These are phyloP conservation scores for Drosophila algonquin DNA, from an alignment of 2,888 invertebrate genomes.

Conservation along the genomic window DNA sequence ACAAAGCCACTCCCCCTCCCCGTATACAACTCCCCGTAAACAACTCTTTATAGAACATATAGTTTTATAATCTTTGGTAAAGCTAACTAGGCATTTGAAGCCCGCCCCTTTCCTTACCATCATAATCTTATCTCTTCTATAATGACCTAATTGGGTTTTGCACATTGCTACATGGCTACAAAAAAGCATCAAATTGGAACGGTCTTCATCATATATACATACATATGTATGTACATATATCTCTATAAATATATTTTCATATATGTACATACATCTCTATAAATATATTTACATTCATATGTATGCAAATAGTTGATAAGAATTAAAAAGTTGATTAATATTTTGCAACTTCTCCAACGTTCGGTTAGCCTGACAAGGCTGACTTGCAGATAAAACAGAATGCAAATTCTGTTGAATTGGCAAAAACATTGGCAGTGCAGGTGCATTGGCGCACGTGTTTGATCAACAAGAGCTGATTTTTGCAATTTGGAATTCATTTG, in stretches of 20 bases:
- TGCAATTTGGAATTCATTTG: not conserved
- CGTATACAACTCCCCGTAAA: too few species aligned
- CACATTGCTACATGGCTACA: not conserved
- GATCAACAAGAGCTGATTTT: not conserved
- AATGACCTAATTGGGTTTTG: not conserved
- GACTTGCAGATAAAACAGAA: not conserved
- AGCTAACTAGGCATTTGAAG: not conserved
- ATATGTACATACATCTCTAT: not conserved
- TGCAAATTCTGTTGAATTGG: constrained; percentile 8
- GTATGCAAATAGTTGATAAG: constrained; percentile 10
- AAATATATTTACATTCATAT: not conserved
- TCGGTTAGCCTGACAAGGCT: not conserved
- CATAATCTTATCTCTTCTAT: not conserved
- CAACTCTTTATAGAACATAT: not conserved
- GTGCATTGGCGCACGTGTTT: constrained; percentile 10
- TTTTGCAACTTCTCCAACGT: too few species aligned
- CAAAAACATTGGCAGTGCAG: constrained; percentile 2
- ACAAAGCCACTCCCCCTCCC: not conserved
- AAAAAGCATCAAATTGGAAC: not conserved
- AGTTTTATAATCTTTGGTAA: not conserved
- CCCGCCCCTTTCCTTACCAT: not conserved
- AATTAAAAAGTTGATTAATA: not conserved
- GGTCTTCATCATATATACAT: not conserved
- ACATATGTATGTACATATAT: not conserved
- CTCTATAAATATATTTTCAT: not conserved